Evolutionary conservation across 1,140 invertebrate species (phyloP).

Genomic region (Mycetomoellerius zeteki): DNA sequence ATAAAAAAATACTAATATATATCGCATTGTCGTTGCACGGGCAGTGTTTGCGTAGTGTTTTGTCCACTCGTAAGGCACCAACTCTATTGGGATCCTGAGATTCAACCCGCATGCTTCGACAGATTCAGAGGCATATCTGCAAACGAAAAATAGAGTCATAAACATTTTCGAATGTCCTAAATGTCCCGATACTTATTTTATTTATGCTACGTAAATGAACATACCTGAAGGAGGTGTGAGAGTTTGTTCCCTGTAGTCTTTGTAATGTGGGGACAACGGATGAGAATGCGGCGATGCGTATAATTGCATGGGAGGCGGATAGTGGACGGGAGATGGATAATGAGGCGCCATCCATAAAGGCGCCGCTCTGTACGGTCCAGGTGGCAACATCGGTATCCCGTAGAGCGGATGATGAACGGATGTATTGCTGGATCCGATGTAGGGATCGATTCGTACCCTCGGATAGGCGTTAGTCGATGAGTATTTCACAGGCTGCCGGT

Average conservation of each 20-base stretch:
- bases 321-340: conserved; percentile 87
- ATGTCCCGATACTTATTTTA: neutral
- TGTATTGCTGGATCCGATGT: conserved; percentile 79
- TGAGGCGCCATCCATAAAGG: conserved; percentile 86
- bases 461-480: conserved; percentile 83
- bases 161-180: neutral
- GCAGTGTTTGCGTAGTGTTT: conserved; percentile 84
- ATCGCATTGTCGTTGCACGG: conserved; percentile 86
- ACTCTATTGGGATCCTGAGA: conserved; percentile 85
- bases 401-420: conserved; percentile 84
- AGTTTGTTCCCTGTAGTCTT: conserved; percentile 86
- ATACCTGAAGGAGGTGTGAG: conserved; percentile 86
- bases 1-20: conserved; percentile 87
- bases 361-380: conserved; percentile 85
- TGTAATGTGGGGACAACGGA: conserved; percentile 84
- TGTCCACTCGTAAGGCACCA: conserved; percentile 86
- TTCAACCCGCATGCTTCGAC: conserved; percentile 87
- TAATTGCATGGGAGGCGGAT: conserved; percentile 84
- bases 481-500: conserved; percentile 84
- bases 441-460: conserved; percentile 82
- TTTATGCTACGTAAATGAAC: conserved; percentile 13
- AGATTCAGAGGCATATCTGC: conserved; percentile 87
- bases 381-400: conserved; percentile 84
- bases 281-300: conserved; percentile 83
- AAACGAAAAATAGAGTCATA: conserved; percentile 58